phyloP scores from a whole-genome alignment of 2,113 vertebrate genomes.

The Chlorodrepanis virens region DNA sequence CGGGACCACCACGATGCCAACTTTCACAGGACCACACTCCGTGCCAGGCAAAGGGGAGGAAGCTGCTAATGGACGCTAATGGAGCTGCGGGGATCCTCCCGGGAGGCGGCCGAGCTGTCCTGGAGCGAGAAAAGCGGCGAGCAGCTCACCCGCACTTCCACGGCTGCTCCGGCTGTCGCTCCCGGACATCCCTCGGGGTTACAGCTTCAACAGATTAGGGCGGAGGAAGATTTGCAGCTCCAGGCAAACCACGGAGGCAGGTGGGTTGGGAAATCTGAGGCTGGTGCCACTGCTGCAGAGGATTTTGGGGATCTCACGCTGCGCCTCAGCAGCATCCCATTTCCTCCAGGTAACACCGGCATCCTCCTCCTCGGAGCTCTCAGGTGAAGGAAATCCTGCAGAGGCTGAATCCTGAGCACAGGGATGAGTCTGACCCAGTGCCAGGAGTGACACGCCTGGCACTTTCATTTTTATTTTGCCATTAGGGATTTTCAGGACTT shows the following conservation, averaged over 20 bases:
- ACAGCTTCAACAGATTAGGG: background rate
- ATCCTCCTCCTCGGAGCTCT: background rate
- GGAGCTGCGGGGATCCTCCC: background rate
- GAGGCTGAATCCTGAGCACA: background rate
- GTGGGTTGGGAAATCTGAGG: background rate
- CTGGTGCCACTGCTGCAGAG: background rate
- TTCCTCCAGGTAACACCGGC: rapidly evolving
- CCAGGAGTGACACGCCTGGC: background rate
- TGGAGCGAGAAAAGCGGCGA: background rate
- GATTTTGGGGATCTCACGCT: background rate
- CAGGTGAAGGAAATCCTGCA: background rate
- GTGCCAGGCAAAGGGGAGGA: background rate
- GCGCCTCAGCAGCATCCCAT: background rate
- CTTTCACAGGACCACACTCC: background rate
- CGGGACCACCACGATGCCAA: rapidly evolving
- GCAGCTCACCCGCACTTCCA: background rate
- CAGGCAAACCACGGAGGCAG: background rate
- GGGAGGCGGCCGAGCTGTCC: background rate
- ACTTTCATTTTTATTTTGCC: background rate
- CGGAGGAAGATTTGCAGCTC: background rate
- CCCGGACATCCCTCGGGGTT: background rate
- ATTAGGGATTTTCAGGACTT: background rate
- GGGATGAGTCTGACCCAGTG: background rate
- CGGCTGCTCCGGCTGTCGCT: background rate
- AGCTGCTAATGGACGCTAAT: conserved; percentile 40